A percentile compares a stretch with the other conserved stretches of the same genome.
These are phyloP conservation scores for Pygocentrus nattereri DNA, from an alignment of 2,797 vertebrate genomes.

Conservation along the genomic window DNA sequence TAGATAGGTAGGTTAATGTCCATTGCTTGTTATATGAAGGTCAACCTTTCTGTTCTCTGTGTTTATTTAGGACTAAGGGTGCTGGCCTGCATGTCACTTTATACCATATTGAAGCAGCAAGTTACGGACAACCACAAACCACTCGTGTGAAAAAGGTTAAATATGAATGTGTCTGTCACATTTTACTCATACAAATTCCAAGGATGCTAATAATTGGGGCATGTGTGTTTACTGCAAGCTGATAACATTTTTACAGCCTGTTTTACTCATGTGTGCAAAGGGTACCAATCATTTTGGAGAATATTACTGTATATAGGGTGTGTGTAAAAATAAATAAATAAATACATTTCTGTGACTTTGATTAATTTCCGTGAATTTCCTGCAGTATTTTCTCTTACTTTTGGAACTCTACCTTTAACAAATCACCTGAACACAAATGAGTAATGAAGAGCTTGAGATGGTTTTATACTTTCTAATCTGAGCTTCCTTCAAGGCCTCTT, in stretches of 20 bases:
- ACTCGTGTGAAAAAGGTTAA: not conserved
- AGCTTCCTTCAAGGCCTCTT: constrained; percentile 9
- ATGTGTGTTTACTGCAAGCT: not conserved
- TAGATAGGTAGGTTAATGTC: too few species aligned
- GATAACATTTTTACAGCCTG: not conserved
- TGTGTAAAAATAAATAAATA: not conserved
- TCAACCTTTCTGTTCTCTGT: not conserved
- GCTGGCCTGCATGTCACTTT: not conserved
- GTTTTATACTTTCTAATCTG: constrained; percentile 10
- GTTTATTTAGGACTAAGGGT: not conserved
- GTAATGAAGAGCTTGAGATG: not conserved
- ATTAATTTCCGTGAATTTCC: constrained; percentile 5
- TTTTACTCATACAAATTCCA: not conserved
- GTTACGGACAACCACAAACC: not conserved
- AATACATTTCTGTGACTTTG: not conserved
- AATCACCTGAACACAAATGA: not conserved
- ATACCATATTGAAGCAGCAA: not conserved
- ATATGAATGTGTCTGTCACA: not conserved
- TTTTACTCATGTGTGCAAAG: not conserved
- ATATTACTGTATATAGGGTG: not conserved
- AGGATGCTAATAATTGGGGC: not conserved
- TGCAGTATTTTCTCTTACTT: not conserved
- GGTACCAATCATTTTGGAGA: too few species aligned
- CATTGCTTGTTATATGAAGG: not conserved
- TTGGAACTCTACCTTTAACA: not conserved